Evolutionary conservation across 2,888 invertebrate species (phyloP), one percentile per base, ranked within the genome.

Genomic region (Pseudococcus viburni): DNA sequence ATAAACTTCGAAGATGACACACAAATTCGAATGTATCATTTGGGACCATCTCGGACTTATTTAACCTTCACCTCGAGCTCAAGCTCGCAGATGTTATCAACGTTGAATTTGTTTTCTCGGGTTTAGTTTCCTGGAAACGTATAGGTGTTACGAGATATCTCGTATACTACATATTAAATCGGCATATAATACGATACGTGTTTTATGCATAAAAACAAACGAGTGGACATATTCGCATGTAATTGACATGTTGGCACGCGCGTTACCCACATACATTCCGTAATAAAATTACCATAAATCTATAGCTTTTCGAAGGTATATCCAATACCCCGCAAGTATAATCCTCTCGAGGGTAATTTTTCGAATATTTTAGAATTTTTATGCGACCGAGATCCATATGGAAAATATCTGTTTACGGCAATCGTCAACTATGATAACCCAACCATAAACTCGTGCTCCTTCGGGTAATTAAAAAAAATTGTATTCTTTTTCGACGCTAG

Each of bases 1-100:
- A 64, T 64, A 64, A 64, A 64, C 64, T 64, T 64, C 22, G 64
- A 64, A 64, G 64, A 64, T 64, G 64, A 64, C 64, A 64, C 64
- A 64, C 22, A 64, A 64, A 64, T 64, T 64, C 64, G 22, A 64
- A 64, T 64, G 64, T 64, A 64, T 64, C 64, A 22, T 22, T 22
- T 64, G 64, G 64, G 64, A 64, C 64, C 64, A 64, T 64, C 64
- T 64, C 64, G 64, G 22, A 22, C 64, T 64, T 64, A 19, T 22
- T 64, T 64, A 64, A 64, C 64, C 64, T 64, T 64, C 64, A 64
- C 64, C 64, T 64, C 64, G 15, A 64, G 11, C 64, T 55, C 55
- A 55, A 64, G 22, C 64, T 64, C 64, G 64, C 7, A 19, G 64
- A 64, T 64, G 11, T 22, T 64, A 64, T 64, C 64, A 64, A 22